phyloP scores from a whole-genome alignment of 1,140 invertebrate species.

The Mizuhopecten yessoensis region DNA sequence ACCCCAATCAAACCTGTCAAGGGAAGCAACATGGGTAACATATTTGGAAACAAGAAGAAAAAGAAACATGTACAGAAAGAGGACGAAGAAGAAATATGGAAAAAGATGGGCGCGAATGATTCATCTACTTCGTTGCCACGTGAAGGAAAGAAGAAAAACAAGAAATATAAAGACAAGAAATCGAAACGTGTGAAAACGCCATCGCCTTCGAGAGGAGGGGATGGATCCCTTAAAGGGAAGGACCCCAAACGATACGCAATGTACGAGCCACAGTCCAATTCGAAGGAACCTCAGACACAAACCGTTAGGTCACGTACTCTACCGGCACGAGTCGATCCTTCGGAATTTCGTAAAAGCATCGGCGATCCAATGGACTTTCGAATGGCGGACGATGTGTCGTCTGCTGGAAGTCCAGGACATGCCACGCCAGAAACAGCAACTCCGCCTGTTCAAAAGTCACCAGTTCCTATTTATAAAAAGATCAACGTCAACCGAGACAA shows the following conservation, averaged over 20 bases:
- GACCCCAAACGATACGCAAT: constrained; percentile 31
- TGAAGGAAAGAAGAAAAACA: background rate
- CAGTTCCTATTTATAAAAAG: background rate
- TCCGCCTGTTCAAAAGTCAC: constrained; percentile 18
- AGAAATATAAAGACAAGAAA: background rate
- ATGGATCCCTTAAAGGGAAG: constrained; percentile 14
- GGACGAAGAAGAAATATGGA: constrained; percentile 24
- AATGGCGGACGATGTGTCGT: constrained; percentile 23
- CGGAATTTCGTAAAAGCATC: constrained; percentile 34
- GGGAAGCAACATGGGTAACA: constrained; percentile 21
- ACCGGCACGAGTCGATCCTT: constrained; percentile 13
- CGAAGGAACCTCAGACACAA: background rate
- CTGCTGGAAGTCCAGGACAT: background rate
- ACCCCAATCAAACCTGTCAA: background rate
- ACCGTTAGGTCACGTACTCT: background rate
- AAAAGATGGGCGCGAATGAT: constrained; percentile 38
- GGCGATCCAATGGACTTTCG: constrained; percentile 30
- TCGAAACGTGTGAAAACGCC: background rate
- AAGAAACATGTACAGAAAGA: background rate
- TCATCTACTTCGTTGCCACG: background rate
- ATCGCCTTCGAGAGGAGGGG: background rate
- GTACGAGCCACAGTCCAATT: background rate
- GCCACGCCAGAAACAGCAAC: background rate
- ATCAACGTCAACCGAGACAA: constrained; percentile 9
- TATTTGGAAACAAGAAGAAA: constrained; percentile 28